Conservation (phyloP, 2,113 vertebrate genomes). For the Cathartes aura region DNA sequence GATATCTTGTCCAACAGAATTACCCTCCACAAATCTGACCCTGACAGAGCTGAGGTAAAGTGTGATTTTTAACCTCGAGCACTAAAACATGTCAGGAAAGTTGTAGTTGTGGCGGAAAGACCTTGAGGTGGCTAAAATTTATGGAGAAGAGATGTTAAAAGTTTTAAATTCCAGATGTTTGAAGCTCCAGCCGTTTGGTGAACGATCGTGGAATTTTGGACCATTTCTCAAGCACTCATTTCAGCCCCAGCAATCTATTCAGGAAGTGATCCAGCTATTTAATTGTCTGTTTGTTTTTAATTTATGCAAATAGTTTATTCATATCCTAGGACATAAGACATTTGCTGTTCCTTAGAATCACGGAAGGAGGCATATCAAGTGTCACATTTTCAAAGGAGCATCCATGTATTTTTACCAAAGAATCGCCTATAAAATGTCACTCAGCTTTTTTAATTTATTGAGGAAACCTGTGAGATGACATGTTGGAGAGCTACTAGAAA, state of each 20-base stretch:
- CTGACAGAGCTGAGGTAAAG: conserved; percentile 23
- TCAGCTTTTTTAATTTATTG: neutral
- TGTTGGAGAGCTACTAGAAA: neutral
- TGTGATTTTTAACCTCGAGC: conserved; percentile 48
- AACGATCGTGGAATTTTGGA: neutral
- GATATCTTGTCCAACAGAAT: conserved; percentile 21
- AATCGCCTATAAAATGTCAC: neutral
- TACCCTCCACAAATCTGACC: conserved; percentile 59
- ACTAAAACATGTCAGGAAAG: conserved; percentile 19
- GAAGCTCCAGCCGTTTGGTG: conserved; percentile 43
- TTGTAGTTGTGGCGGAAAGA: neutral
- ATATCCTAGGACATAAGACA: neutral
- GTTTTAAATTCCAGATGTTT: conserved; percentile 62
- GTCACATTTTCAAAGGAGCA: neutral
- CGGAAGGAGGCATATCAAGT: neutral
- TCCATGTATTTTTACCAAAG: neutral
- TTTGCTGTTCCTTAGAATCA: neutral
- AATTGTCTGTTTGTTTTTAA: neutral
- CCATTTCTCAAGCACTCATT: neutral
- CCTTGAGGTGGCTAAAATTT: conserved; percentile 55
- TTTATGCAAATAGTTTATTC: neutral
- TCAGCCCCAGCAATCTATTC: neutral
- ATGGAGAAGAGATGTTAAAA: neutral
- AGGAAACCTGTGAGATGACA: neutral
- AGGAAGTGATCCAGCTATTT: neutral